These are phyloP conservation scores for Toxotes lorentzi DNA, from an alignment of 2,797 vertebrate genomes.

Conservation along the genomic window DNA sequence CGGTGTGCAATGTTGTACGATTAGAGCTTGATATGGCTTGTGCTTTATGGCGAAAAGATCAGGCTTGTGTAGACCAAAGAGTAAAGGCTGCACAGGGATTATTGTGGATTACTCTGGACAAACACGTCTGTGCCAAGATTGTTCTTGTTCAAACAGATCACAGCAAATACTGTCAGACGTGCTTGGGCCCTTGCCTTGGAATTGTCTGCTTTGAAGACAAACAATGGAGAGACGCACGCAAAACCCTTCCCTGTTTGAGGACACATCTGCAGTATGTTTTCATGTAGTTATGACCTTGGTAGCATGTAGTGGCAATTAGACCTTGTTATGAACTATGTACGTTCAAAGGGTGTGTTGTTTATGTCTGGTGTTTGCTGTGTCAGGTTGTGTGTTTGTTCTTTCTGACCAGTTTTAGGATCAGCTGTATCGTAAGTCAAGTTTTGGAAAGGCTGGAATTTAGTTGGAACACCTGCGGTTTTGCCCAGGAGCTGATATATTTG, in stretches of 20 bases:
- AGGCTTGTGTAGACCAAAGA: slow-evolving; percentile 15
- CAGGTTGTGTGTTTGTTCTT: slow-evolving; percentile 1
- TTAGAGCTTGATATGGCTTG: background rate
- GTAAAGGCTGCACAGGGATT: slow-evolving; percentile 57
- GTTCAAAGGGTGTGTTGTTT: slow-evolving; percentile 17
- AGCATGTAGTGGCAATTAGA: background rate
- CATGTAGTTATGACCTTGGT: slow-evolving; percentile 23
- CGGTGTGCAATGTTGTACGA: background rate
- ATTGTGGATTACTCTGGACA: slow-evolving; percentile 76
- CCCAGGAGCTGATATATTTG: background rate
- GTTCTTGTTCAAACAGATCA: slow-evolving; percentile 83
- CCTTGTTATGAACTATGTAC: slow-evolving; percentile 3
- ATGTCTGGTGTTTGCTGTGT: background rate
- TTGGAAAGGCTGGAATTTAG: slow-evolving; percentile 5
- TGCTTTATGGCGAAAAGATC: slow-evolving; percentile 5
- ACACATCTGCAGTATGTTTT: slow-evolving; percentile 41
- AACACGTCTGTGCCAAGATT: slow-evolving; percentile 83
- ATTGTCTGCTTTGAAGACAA: slow-evolving; percentile 67
- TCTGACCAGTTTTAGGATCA: background rate
- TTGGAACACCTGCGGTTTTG: background rate
- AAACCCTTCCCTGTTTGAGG: slow-evolving; percentile 29
- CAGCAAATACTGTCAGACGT: slow-evolving; percentile 66
- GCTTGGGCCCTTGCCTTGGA: slow-evolving; percentile 41
- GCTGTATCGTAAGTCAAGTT: background rate
- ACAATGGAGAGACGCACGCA: slow-evolving; percentile 60